A percentile compares a stretch with the other conserved stretches of the same genome.
phyloP scores from a whole-genome alignment of 2,888 invertebrate species.

The Lepidochitona cinerea region DNA sequence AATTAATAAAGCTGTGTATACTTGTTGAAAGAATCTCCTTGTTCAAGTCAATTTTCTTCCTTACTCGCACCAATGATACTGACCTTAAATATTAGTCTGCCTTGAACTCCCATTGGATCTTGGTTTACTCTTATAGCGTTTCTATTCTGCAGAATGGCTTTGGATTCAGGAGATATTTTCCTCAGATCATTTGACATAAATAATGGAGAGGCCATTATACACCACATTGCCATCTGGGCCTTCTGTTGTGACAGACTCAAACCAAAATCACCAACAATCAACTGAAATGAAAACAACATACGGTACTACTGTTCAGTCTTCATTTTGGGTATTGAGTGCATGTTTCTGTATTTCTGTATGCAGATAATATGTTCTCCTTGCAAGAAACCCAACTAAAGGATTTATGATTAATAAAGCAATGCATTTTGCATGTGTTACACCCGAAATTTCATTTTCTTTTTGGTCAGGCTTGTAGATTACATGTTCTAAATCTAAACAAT shows the following conservation, averaged over 20 bases:
- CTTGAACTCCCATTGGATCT: conserved; percentile 92
- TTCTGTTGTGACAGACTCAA: conserved; percentile 94
- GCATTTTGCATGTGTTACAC: too few relatives aligned
- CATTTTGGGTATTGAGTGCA: neutral
- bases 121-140: conserved; percentile 95
- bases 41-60: too few relatives aligned
- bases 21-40: too few relatives aligned
- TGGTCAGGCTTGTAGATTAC: too few relatives aligned
- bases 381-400: too few relatives aligned
- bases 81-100: neutral
- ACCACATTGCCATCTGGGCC: conserved; percentile 97
- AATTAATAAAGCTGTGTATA: too few relatives aligned
- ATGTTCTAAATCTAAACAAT: too few relatives aligned
- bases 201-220: conserved; percentile 94
- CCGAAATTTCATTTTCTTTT: too few relatives aligned
- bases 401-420: too few relatives aligned
- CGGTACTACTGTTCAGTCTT: neutral
- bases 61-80: too few relatives aligned
- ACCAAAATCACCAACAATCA: conserved; percentile 95
- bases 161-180: conserved; percentile 89
- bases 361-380: too few relatives aligned
- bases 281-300: conserved; percentile 72
- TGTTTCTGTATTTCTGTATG: too few relatives aligned
- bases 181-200: conserved; percentile 96
- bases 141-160: conserved; percentile 90